Evolutionary conservation across 2,797 vertebrate genomes (phyloP).

Genomic region (Sebastes reedi): DNA sequence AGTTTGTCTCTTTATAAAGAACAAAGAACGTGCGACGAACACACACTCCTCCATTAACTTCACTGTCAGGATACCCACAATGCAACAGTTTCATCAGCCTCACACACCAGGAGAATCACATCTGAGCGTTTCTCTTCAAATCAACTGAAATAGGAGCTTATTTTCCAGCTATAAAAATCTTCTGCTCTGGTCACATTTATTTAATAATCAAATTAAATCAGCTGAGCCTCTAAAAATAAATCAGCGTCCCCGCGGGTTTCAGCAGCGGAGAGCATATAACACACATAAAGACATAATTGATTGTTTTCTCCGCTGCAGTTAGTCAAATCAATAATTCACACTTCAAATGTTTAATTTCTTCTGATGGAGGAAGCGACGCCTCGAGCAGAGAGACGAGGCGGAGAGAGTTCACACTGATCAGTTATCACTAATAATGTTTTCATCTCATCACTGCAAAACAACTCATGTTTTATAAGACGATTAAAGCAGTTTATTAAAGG

Average conservation of each 20-base stretch:
- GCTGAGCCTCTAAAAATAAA: background rate
- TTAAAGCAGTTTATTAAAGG: background rate
- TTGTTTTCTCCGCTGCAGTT: constrained; percentile 37
- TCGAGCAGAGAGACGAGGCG: background rate
- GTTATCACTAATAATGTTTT: background rate
- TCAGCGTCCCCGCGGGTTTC: background rate
- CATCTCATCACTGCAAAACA: background rate
- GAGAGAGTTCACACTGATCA: background rate
- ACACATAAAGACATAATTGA: constrained; percentile 28
- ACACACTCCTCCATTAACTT: constrained; percentile 1
- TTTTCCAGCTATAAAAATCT: background rate
- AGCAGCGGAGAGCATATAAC: background rate
- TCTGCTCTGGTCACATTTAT: background rate
- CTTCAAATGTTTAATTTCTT: constrained; percentile 24
- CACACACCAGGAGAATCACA: background rate
- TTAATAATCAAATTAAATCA: background rate
- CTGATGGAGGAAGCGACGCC: constrained; percentile 14
- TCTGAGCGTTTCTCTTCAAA: background rate
- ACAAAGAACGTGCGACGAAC: constrained; percentile 15
- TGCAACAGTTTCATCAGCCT: constrained; percentile 50
- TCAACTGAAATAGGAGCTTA: background rate
- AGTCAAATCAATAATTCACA: constrained; percentile 46
- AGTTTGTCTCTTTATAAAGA: constrained; percentile 4
- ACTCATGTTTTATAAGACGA: background rate
- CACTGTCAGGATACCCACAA: constrained; percentile 14